Evolutionary conservation across 2,888 invertebrate species (phyloP).

Genomic region (Thecocarcelia acutangulata): DNA sequence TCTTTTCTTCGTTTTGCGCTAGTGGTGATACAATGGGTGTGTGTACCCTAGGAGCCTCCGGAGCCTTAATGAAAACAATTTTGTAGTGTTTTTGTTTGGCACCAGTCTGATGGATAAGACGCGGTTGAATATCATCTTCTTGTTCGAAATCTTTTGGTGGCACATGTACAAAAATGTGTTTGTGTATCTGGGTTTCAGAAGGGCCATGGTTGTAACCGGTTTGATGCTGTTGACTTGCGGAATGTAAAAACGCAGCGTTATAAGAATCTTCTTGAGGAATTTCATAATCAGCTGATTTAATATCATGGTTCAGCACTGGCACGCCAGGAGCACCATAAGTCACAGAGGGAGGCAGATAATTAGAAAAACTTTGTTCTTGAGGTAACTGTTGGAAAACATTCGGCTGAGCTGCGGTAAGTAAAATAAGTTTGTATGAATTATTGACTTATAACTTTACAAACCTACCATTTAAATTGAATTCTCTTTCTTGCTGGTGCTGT

Average conservation of each 20-base stretch:
- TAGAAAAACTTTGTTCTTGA: constrained; percentile 73
- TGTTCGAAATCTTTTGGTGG: constrained; percentile 79
- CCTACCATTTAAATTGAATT: constrained; percentile 81
- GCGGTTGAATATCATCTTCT: constrained; percentile 77
- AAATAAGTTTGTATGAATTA: background rate
- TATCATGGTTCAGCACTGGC: too few species aligned
- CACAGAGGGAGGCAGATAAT: constrained; percentile 70
- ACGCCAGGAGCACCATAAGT: background rate
- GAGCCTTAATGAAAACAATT: constrained; percentile 95
- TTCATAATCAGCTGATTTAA: background rate
- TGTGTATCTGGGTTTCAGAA: constrained; percentile 76
- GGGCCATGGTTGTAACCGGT: constrained; percentile 76
- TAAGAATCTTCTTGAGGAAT: constrained; percentile 74
- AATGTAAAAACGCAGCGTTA: constrained; percentile 76
- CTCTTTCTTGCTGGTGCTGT: constrained; percentile 78
- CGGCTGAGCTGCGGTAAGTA: constrained; percentile 72
- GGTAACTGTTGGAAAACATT: constrained; percentile 76
- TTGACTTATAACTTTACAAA: constrained; percentile 41
- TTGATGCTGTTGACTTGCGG: constrained; percentile 72
- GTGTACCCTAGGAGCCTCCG: constrained; percentile 89
- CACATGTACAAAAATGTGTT: constrained; percentile 80
- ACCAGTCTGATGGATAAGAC: constrained; percentile 78
- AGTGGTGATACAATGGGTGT: constrained; percentile 89
- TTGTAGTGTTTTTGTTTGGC: constrained; percentile 94
- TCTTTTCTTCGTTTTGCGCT: constrained; percentile 92